Evolutionary conservation across 2,797 vertebrate genomes (phyloP).

Genomic region (Oophaga sylvatica): DNA sequence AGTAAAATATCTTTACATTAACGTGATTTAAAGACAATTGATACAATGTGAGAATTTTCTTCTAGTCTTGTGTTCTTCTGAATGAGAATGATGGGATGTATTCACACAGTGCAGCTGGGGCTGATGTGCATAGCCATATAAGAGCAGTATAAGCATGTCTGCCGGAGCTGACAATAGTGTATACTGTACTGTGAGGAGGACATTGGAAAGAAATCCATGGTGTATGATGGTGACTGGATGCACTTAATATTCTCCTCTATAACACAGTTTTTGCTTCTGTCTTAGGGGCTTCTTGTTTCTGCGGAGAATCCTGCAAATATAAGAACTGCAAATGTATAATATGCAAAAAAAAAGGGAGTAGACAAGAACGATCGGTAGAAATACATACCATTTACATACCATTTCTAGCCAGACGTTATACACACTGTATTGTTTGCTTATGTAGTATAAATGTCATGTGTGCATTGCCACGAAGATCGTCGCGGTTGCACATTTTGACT

Average conservation of each 20-base stretch:
- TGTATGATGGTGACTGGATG: background rate
- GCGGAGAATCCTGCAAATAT: background rate
- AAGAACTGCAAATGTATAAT: background rate
- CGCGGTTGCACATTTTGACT: too few species aligned
- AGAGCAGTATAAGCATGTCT: background rate
- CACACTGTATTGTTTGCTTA: too few species aligned
- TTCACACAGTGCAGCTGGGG: background rate
- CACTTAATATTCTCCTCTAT: background rate
- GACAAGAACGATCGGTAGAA: background rate
- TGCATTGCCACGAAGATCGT: too few species aligned
- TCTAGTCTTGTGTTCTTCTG: background rate
- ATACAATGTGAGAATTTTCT: background rate
- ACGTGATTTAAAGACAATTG: too few species aligned
- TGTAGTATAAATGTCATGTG: too few species aligned
- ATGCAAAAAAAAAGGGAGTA: background rate
- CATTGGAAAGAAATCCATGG: background rate
- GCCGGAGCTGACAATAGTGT: too few species aligned
- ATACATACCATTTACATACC: background rate
- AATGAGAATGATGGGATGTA: background rate
- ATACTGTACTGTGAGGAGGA: background rate
- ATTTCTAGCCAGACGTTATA: background rate
- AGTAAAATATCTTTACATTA: too few species aligned
- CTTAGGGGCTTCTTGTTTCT: background rate
- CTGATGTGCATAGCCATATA: too few species aligned
- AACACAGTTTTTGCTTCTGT: background rate